Conservation (phyloP, 2,888 invertebrate species). For the Resseliella maxima region DNA sequence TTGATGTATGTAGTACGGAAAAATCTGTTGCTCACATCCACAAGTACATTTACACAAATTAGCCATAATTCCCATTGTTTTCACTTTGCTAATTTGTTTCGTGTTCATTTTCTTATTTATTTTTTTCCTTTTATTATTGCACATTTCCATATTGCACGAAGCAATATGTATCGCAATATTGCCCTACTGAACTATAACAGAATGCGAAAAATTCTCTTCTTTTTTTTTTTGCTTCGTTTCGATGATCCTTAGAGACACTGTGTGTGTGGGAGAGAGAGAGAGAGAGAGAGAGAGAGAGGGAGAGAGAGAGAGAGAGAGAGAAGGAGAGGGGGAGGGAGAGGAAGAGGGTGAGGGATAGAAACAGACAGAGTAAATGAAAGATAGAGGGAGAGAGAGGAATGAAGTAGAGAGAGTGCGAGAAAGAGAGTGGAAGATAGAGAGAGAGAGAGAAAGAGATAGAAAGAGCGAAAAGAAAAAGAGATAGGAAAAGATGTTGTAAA, state of each 20-base stretch:
- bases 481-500: not conserved
- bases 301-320: not conserved
- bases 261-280: not conserved
- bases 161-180: not conserved
- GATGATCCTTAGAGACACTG: too few relatives aligned
- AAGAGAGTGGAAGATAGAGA: not conserved
- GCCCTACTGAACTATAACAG: slow-evolving; percentile 30
- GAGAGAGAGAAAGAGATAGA: not conserved
- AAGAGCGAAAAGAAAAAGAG: not conserved
- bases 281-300: not conserved
- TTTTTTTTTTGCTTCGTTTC: not conserved
- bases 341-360: too few relatives aligned
- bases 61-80: slow-evolving; percentile 36
- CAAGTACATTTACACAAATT: slow-evolving; percentile 33
- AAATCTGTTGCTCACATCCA: not conserved
- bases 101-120: not conserved
- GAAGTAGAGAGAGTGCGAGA: not conserved
- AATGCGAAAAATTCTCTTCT: not conserved
- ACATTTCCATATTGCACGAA: not conserved
- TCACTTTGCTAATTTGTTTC: too few relatives aligned
- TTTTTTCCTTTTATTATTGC: not conserved
- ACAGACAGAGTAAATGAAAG: not conserved
- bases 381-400: not conserved
- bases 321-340: not conserved
- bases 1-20: not conserved